phyloP scores from a whole-genome alignment of 2,888 invertebrate species.

The Scaptomyza tumidula region DNA sequence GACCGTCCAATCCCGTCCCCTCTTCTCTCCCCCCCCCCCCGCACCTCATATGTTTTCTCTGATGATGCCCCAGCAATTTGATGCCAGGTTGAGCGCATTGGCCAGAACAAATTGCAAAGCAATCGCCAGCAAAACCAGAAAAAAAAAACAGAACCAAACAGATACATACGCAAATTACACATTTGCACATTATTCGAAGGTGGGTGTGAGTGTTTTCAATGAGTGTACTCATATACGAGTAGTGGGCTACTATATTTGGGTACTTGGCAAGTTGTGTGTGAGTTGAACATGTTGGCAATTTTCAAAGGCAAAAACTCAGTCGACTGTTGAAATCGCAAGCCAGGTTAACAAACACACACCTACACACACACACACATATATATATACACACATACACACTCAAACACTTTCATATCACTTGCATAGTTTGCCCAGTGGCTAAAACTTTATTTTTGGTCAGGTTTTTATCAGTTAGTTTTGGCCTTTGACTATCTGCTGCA shows the following conservation, averaged over 20 bases:
- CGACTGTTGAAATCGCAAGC: conserved; percentile 43
- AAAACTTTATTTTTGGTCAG: conserved; percentile 40
- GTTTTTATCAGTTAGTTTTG: conserved; percentile 39
- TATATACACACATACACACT: too few species aligned
- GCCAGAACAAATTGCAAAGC: conserved; percentile 75
- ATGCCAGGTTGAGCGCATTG: conserved; percentile 59
- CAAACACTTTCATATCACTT: conserved; percentile 21
- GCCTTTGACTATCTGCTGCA: conserved; percentile 39
- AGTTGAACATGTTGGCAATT: conserved; percentile 27
- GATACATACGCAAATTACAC: conserved; percentile 21
- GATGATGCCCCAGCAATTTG: conserved; percentile 67
- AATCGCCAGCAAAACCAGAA: conserved; percentile 41
- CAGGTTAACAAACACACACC: conserved; percentile 28
- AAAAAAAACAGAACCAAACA: background rate
- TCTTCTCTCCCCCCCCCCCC: too few species aligned
- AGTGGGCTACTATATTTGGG: background rate
- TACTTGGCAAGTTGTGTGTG: background rate
- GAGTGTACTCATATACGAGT: conserved; percentile 2
- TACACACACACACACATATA: conserved; percentile 11
- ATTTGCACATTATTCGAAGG: conserved; percentile 23
- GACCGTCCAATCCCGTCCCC: background rate
- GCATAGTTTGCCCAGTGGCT: conserved; percentile 39
- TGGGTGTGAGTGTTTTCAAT: background rate
- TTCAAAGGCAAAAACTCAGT: conserved; percentile 39
- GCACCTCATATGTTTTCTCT: background rate